Conservation (phyloP, 2,113 vertebrate genomes). For the Aythya baeri region DNA sequence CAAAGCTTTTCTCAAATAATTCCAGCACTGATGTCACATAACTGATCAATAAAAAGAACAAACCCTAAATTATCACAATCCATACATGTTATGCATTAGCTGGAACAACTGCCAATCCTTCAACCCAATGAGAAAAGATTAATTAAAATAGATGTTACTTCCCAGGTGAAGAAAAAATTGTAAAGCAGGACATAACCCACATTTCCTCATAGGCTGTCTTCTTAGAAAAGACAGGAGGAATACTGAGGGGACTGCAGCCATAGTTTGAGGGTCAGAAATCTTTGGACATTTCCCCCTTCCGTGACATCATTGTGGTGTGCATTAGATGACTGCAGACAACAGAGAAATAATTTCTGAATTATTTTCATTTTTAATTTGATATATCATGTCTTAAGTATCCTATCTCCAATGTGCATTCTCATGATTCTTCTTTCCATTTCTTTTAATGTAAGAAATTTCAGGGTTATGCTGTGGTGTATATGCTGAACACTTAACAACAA, state of each 20-base stretch:
- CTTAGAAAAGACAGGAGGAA: not conserved
- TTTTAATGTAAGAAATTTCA: fast-evolving
- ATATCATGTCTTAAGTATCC: not conserved
- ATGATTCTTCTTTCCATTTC: not conserved
- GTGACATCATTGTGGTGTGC: not conserved
- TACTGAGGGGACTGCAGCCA: not conserved
- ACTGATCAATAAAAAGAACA: not conserved
- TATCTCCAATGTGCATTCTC: not conserved
- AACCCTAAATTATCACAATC: not conserved
- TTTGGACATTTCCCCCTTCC: not conserved
- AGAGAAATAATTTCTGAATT: not conserved
- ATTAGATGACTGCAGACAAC: not conserved
- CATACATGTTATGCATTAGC: not conserved
- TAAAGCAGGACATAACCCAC: not conserved
- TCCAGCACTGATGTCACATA: not conserved
- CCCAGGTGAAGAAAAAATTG: not conserved
- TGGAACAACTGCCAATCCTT: not conserved
- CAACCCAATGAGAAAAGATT: not conserved
- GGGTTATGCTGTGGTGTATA: not conserved
- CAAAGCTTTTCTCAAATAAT: not conserved
- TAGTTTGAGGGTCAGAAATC: not conserved
- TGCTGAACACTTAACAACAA: not conserved
- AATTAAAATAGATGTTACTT: not conserved
- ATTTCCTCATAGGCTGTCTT: not conserved
- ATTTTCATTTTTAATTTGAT: not conserved